These are phyloP conservation scores for Rotaria sp. DNA, from an alignment of 2,888 invertebrate species.

Conservation along the genomic window DNA sequence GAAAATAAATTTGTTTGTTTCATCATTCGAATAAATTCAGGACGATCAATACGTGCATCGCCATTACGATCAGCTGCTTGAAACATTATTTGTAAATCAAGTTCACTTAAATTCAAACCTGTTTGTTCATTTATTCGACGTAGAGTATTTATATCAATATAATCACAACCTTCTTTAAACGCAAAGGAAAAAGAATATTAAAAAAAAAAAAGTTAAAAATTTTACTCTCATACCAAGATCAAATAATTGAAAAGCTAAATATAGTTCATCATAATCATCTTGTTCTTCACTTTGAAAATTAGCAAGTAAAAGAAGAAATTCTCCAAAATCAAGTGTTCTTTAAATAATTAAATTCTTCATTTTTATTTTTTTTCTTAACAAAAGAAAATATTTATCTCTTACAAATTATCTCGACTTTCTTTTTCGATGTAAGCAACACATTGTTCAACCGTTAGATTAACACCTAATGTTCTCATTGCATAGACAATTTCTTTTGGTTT, in stretches of 20 bases:
- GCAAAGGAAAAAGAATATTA: neutral
- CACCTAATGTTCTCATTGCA: constrained; percentile 16
- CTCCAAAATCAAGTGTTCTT: neutral
- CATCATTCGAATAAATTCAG: constrained; percentile 13
- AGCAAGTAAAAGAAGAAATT: constrained; percentile 1
- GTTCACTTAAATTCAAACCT: neutral
- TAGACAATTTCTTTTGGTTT: constrained; percentile 3
- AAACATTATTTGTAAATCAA: neutral
- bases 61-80: neutral
- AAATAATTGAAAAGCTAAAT: constrained; percentile 23
- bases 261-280: constrained; percentile 19
- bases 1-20: constrained; percentile 28
- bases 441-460: neutral
- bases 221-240: neutral
- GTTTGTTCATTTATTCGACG: neutral
- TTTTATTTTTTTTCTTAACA: neutral
- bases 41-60: constrained; percentile 6
- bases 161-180: neutral
- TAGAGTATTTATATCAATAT: neutral
- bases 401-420: neutral
- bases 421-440: neutral
- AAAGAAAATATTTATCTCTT: neutral
- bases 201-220: too few relatives aligned
- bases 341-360: neutral
- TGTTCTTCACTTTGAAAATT: neutral